A percentile compares a stretch with the other conserved stretches of the same genome.
Evolutionary conservation across 1,140 invertebrate genomes (phyloP).

Genomic region (Leptonema lineaticorne): DNA sequence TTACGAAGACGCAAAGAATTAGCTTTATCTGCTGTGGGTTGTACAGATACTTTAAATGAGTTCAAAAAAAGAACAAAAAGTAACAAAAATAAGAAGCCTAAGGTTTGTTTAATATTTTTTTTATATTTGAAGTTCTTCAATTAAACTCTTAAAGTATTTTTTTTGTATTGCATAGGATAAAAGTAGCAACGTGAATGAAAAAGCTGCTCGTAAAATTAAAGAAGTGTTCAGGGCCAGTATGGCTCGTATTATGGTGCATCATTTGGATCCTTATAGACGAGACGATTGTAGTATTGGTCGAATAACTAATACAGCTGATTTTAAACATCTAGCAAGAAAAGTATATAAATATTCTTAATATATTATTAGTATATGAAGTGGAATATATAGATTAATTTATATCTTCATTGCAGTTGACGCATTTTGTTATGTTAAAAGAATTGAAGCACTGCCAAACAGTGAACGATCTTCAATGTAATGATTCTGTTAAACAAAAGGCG

Average conservation of each 20-base stretch:
- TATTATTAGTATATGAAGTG: background rate
- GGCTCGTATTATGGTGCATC: conserved; percentile 85
- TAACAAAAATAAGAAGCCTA: conserved; percentile 35
- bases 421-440: conserved; percentile 96
- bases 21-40: conserved; percentile 13
- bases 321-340: conserved; percentile 94
- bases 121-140: background rate
- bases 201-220: conserved; percentile 70
- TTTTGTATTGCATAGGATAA: conserved; percentile 26
- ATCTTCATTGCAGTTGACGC: conserved; percentile 87
- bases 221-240: conserved; percentile 87
- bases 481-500: conserved; percentile 90
- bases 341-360: conserved; percentile 57
- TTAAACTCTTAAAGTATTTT: background rate
- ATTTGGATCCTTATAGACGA: conserved; percentile 87
- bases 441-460: conserved; percentile 87
- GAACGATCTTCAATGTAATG: conserved; percentile 85
- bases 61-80: conserved; percentile 36
- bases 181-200: conserved; percentile 38
- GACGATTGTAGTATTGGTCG: conserved; percentile 79
- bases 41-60: conserved; percentile 23
- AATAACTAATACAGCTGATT: conserved; percentile 89
- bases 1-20: conserved; percentile 68
- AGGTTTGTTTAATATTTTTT: conserved; percentile 19
- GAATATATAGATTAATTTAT: background rate